Evolutionary conservation across 2,113 vertebrate genomes (phyloP), one percentile per base, ranked within the genome.

Genomic region (Copsychus sechellarum): DNA sequence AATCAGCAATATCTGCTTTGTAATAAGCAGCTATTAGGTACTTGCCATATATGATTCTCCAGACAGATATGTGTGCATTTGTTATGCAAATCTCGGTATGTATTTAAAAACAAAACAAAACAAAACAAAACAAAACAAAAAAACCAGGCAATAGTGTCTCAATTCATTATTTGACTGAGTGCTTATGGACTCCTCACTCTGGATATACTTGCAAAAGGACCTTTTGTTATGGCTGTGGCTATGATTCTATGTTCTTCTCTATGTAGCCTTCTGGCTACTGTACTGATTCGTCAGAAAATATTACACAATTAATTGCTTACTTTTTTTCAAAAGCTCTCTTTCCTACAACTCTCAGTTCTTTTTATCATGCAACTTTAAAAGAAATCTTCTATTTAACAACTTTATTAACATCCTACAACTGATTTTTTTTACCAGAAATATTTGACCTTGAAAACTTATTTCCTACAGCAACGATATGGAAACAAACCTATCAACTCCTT

Each of bases 301-400:
- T 33, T 84, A 58, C 40, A 80, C 51, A 88, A 90, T 83, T 17
- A 83, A 42, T 53, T 91, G 40, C 29, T 92, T 61, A 79, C 34
- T 22, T 64, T 23, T 90, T 93, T 90, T 78, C 71, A 77, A 90
- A 91, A 94, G 34, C 33, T 89, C 9, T 79, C 34, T 87, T 93
- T 66, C 36, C n/a, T 42, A 62, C 38, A 76, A 22, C 8, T 62
- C 38, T 65, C 28, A 43, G 31, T 74, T 83, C 4, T 90, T 93
- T 90, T 71, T 72, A 53, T 69, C 3, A 2, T 69, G 25, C 69
- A 71, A 92, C 77, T 48, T 42, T 29, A 76, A 86, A 91, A 61
- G n/a, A 86, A 84, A 84, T 36, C 45, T 82, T 36, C 45, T 80
- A 12, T 77, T 92, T 93, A 92, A 79, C 69, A 91, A 51, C 31